A percentile compares a stretch with the other conserved stretches of the same genome.
phyloP scores from a whole-genome alignment of 1,140 invertebrate species.

The Bombus waltoni region DNA sequence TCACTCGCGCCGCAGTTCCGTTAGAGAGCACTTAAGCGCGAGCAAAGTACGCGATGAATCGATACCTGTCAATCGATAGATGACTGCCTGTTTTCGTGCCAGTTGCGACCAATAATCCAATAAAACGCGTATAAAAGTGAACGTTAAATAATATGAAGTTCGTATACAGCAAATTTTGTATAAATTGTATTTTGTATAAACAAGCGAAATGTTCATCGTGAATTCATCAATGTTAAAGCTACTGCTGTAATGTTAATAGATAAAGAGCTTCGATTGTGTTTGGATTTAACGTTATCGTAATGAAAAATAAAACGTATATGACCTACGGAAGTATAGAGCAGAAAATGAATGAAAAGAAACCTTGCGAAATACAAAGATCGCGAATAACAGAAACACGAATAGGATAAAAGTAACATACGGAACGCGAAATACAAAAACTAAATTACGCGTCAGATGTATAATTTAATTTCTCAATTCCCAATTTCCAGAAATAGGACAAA shows the following conservation, averaged over 20 bases:
- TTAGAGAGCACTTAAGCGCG: background rate
- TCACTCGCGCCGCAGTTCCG: background rate
- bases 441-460: background rate
- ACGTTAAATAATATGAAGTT: background rate
- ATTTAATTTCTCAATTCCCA: background rate
- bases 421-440: background rate
- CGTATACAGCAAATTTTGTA: too few relatives aligned
- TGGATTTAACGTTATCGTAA: background rate
- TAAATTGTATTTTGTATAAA: background rate
- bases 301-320: background rate
- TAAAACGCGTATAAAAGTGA: background rate
- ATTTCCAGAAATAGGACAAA: background rate
- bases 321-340: background rate
- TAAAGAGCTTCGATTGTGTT: background rate
- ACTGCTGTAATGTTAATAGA: too few relatives aligned
- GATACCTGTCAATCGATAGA: conserved; percentile 18
- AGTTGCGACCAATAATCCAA: background rate
- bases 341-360: background rate
- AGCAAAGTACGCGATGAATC: conserved; percentile 3
- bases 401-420: background rate
- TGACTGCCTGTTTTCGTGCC: background rate
- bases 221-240: background rate
- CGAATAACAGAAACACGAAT: background rate
- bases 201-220: too few relatives aligned
- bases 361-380: background rate